Conservation (phyloP, 2,113 vertebrate species). For the Phocoena sinus region DNA sequence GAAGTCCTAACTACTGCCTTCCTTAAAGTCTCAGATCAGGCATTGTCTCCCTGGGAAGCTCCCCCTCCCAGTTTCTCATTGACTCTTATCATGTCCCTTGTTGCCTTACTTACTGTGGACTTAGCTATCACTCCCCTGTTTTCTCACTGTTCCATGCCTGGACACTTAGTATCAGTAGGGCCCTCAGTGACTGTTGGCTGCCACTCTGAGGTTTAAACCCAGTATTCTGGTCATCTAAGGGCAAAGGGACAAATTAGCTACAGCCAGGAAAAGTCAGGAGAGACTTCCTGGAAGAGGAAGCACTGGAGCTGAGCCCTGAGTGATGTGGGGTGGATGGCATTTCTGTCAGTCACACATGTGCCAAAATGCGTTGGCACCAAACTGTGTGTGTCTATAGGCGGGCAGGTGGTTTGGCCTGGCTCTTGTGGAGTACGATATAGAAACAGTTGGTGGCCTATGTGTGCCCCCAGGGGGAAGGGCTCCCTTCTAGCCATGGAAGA, state of each 20-base stretch:
- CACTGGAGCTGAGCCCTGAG: not conserved
- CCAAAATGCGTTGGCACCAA: not conserved
- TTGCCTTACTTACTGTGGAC: not conserved
- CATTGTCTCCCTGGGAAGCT: not conserved
- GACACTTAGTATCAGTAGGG: not conserved
- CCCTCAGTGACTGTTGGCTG: not conserved
- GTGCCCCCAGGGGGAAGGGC: not conserved
- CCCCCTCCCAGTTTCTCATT: not conserved
- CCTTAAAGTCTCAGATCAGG: not conserved
- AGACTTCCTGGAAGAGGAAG: constrained; percentile 26
- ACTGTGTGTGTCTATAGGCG: not conserved
- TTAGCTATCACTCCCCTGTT: not conserved
- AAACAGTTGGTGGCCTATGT: not conserved
- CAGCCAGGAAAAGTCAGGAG: not conserved
- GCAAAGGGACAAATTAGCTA: not conserved
- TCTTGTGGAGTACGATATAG: not conserved
- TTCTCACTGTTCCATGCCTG: not conserved
- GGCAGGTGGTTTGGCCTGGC: not conserved
- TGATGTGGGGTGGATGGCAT: not conserved
- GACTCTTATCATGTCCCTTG: not conserved
- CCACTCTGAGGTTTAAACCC: not conserved
- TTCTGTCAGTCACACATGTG: not conserved
- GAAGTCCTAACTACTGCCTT: not conserved
- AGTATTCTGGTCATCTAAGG: not conserved
- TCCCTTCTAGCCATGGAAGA: not conserved